phyloP scores from a whole-genome alignment of 2,113 vertebrate species.

The Chiloscyllium plagiosum region DNA sequence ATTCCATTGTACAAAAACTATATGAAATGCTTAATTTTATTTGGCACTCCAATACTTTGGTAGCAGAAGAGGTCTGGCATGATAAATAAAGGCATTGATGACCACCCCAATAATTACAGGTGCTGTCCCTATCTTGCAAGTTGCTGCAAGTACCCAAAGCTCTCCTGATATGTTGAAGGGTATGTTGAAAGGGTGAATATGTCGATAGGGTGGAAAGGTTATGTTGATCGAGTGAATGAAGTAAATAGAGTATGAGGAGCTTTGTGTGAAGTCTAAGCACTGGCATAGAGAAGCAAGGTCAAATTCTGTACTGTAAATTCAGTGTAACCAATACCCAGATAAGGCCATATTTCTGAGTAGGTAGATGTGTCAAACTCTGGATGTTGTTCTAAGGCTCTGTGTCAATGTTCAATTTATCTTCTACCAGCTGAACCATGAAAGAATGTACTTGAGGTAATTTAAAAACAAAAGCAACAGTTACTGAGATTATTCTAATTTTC shows the following conservation, averaged over 20 bases:
- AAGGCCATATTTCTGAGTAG: not conserved
- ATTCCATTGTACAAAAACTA: not conserved
- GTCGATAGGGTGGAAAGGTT: too few relatives aligned
- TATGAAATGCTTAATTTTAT: not conserved
- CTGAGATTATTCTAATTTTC: not conserved
- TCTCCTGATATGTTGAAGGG: not conserved
- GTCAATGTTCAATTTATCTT: not conserved
- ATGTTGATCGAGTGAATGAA: not conserved
- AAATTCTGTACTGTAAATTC: not conserved
- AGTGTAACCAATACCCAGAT: not conserved
- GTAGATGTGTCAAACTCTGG: not conserved
- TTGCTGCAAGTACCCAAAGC: not conserved
- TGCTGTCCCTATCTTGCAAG: not conserved
- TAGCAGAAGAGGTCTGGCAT: not conserved
- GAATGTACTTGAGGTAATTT: not conserved
- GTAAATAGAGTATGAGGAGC: not conserved
- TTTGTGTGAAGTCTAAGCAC: not conserved
- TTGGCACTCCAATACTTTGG: not conserved
- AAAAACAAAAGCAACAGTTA: not conserved
- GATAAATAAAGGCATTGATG: not conserved
- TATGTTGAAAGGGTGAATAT: not conserved
- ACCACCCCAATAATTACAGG: not conserved
- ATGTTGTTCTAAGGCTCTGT: not conserved
- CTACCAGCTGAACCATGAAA: not conserved
- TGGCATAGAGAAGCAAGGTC: not conserved